Evolutionary conservation across 2,888 invertebrate species (phyloP).

Genomic region (Tiliacea aurago): DNA sequence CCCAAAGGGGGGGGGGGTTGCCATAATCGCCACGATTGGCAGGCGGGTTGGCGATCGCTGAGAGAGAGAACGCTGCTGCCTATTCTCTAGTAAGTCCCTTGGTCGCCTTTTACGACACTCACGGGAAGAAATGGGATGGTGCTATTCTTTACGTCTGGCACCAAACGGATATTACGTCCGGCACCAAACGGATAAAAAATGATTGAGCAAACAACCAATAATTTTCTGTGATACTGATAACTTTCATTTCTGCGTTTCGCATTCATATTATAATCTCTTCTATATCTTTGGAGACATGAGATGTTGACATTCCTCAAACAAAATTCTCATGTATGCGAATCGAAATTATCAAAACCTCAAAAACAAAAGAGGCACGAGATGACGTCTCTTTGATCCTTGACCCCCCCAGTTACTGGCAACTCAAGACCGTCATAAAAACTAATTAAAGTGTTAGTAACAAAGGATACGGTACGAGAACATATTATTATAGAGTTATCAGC

Average conservation of each 20-base stretch:
- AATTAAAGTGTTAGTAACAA: slow-evolving; percentile 74
- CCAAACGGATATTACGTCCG: too few species aligned
- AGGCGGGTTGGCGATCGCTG: too few species aligned
- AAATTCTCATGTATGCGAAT: slow-evolving; percentile 7
- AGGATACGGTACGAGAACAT: slow-evolving; percentile 66
- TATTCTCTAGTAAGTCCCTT: too few species aligned
- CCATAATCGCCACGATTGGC: too few species aligned
- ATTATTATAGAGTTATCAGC: slow-evolving; percentile 70
- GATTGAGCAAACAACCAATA: slow-evolving; percentile 33
- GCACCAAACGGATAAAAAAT: too few species aligned
- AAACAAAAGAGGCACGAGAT: slow-evolving; percentile 19
- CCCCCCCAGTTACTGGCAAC: slow-evolving; percentile 46
- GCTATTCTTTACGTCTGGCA: too few species aligned
- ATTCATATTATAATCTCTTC: slow-evolving; percentile 7
- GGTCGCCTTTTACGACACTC: too few species aligned
- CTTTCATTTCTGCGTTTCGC: neutral
- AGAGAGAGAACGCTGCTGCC: too few species aligned
- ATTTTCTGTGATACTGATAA: slow-evolving; percentile 16
- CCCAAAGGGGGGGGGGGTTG: too few species aligned
- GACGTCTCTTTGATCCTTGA: slow-evolving; percentile 46
- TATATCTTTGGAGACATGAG: neutral
- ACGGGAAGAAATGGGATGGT: too few species aligned
- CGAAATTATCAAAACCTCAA: neutral
- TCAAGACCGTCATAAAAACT: slow-evolving; percentile 70
- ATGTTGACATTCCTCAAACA: slow-evolving; percentile 8